phyloP scores from a whole-genome alignment of 2,888 invertebrate species.

The Drosophila koepferae region DNA sequence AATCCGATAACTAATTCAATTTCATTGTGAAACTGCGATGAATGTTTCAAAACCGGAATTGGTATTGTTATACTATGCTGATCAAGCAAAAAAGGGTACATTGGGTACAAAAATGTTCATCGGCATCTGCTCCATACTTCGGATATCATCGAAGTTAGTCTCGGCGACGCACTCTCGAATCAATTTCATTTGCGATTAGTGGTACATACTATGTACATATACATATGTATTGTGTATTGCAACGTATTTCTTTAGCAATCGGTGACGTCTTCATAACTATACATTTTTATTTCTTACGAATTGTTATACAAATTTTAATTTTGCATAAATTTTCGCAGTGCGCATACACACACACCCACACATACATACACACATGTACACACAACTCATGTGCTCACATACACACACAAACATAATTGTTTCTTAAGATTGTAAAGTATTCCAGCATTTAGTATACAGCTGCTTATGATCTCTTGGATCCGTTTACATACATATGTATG shows the following conservation, averaged over 20 bases:
- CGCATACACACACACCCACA: background rate
- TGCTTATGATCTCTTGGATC: background rate
- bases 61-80: background rate
- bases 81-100: background rate
- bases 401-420: too few species aligned
- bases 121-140: too few species aligned
- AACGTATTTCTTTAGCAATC: background rate
- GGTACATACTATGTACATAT: background rate
- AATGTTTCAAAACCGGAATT: conserved; percentile 13
- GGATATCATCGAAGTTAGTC: background rate
- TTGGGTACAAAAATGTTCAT: background rate
- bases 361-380: background rate
- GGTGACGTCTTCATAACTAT: conserved; percentile 2
- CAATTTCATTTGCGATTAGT: background rate
- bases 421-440: background rate
- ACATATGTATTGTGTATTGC: background rate
- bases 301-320: background rate
- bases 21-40: background rate
- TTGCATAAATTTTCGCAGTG: background rate
- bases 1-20: background rate
- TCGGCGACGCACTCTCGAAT: background rate
- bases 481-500: background rate
- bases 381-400: background rate
- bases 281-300: background rate
- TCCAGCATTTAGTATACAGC: background rate